Evolutionary conservation across 2,888 invertebrate species (phyloP).

Genomic region (Drosophila austrosaltans): DNA sequence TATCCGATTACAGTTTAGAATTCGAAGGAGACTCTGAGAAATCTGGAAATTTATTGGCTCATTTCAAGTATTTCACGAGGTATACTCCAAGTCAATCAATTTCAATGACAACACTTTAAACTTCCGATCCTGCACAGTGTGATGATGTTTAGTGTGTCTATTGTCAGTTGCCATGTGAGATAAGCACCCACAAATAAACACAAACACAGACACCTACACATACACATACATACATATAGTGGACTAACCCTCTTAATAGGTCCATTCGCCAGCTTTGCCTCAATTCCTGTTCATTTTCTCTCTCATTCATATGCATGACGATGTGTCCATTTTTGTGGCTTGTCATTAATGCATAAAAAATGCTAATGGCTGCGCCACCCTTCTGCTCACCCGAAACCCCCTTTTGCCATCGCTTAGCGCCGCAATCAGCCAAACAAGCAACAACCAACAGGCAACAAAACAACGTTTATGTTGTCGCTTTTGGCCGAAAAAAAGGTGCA

Average conservation of each 20-base stretch:
- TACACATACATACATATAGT: conserved; percentile 19
- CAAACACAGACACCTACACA: conserved; percentile 16
- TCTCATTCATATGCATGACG: conserved; percentile 75
- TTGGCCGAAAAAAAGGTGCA: conserved; percentile 70
- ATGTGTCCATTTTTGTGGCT: conserved; percentile 78
- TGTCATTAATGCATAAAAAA: conserved; percentile 77
- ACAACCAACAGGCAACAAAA: conserved; percentile 7
- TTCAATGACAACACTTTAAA: conserved; percentile 8
- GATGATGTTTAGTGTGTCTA: conserved; percentile 70
- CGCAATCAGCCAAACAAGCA: conserved; percentile 10
- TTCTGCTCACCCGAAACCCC: not conserved
- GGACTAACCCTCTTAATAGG: conserved; percentile 27
- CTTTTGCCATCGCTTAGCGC: not conserved
- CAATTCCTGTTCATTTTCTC: conserved; percentile 21
- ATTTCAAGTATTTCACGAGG: not conserved
- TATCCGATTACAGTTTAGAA: too few relatives aligned
- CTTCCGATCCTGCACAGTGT: conserved; percentile 51
- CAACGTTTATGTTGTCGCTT: conserved; percentile 69
- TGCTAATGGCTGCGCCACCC: conserved; percentile 59
- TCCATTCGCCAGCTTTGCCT: conserved; percentile 20
- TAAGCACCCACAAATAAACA: conserved; percentile 24
- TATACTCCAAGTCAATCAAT: conserved; percentile 15
- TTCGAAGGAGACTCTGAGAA: too few relatives aligned
- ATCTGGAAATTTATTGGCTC: too few relatives aligned
- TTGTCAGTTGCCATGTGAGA: conserved; percentile 52